phyloP scores from a whole-genome alignment of 2,888 invertebrate genomes.

The Drosophila anomalipes region DNA sequence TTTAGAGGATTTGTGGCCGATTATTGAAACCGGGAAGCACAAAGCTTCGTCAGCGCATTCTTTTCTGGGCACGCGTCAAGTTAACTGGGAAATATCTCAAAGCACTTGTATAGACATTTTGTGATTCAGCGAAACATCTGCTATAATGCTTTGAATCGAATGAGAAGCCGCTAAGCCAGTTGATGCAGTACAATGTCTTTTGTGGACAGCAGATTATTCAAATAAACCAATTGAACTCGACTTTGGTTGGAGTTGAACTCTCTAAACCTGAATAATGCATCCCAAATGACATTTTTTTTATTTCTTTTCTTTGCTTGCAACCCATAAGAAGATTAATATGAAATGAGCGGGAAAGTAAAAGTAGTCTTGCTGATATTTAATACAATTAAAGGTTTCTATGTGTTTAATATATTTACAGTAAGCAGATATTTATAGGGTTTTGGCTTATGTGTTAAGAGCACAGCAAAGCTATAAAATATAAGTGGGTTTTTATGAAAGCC shows the following conservation, averaged over 20 bases:
- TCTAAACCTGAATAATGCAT: not conserved
- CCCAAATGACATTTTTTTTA: not conserved
- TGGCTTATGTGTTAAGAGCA: not conserved
- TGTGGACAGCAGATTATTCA: not conserved
- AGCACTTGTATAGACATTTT: not conserved
- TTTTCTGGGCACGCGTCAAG: constrained; percentile 21
- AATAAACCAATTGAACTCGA: not conserved
- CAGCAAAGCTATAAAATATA: not conserved
- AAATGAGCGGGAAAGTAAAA: not conserved
- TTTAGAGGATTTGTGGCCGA: constrained; percentile 21
- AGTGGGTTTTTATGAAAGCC: not conserved
- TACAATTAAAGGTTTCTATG: not conserved
- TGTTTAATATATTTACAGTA: not conserved
- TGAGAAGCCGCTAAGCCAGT: not conserved
- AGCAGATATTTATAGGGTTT: not conserved
- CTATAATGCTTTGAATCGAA: not conserved
- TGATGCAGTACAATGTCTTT: not conserved
- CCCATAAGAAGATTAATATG: not conserved
- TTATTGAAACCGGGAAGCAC: constrained; percentile 44
- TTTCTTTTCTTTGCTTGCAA: not conserved
- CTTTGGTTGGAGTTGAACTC: not conserved
- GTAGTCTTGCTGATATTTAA: not conserved
- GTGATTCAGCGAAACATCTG: constrained; percentile 13
- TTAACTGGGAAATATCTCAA: not conserved
- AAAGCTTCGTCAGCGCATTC: constrained; percentile 21